Conservation (phyloP, 2,888 invertebrate genomes). For the Cantharis lateralis region DNA sequence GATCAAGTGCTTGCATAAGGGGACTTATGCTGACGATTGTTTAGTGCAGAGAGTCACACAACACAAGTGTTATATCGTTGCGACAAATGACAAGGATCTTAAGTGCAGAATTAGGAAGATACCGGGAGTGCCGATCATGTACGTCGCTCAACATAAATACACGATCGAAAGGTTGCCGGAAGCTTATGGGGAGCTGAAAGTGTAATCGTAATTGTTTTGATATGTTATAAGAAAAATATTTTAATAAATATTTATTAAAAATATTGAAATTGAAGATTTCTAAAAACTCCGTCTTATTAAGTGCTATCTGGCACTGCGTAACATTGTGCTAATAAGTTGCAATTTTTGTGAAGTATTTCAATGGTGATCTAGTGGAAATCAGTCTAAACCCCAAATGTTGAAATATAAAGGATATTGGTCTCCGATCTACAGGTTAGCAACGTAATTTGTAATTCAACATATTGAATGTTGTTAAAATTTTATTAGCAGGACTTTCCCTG, state of each 20-base stretch:
- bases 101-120: slow-evolving; percentile 95
- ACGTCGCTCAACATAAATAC: slow-evolving; percentile 88
- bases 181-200: slow-evolving; percentile 92
- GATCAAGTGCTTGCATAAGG: slow-evolving; percentile 92
- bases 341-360: too few species aligned
- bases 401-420: too few species aligned
- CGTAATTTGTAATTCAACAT: too few species aligned
- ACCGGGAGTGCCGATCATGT: slow-evolving; percentile 99
- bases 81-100: slow-evolving; percentile 97
- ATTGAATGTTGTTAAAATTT: too few species aligned
- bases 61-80: slow-evolving; percentile 99
- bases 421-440: too few species aligned
- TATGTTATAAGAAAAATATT: not conserved
- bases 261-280: too few species aligned
- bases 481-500: too few species aligned
- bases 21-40: slow-evolving; percentile 99
- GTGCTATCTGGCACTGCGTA: too few species aligned
- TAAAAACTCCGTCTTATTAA: too few species aligned
- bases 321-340: too few species aligned
- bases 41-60: slow-evolving; percentile 93
- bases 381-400: too few species aligned
- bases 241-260: not conserved
- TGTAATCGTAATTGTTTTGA: slow-evolving; percentile 37
- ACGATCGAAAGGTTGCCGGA: slow-evolving; percentile 99
- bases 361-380: too few species aligned